Conservation (phyloP, 2,888 invertebrate genomes). For the Caradrina clavipalpis region DNA sequence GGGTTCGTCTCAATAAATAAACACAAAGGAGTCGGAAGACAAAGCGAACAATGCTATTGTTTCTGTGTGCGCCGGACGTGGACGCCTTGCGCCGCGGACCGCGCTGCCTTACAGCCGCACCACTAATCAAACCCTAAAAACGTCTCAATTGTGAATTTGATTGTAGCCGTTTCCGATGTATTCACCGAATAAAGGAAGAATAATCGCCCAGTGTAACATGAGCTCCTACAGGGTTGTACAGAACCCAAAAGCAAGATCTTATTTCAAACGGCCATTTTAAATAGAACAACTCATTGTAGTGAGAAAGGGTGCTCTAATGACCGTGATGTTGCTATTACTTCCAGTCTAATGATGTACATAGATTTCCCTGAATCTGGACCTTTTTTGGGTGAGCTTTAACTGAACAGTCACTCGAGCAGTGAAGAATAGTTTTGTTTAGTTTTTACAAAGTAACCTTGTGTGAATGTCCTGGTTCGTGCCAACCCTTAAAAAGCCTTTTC, state of each 20-base stretch:
- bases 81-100: constrained; percentile 24
- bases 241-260: constrained; percentile 9
- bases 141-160: constrained; percentile 20
- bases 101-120: constrained; percentile 16
- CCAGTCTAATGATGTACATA: constrained; percentile 1
- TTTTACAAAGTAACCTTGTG: not conserved
- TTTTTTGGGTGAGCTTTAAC: constrained; percentile 12
- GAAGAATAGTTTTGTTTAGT: constrained; percentile 1
- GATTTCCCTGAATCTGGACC: constrained; percentile 16
- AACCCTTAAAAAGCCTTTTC: constrained; percentile 50
- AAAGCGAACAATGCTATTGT: constrained; percentile 76
- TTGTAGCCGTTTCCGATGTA: constrained; percentile 12
- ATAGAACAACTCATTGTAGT: constrained; percentile 17
- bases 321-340: constrained; percentile 21
- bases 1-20: constrained; percentile 78
- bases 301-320: constrained; percentile 29
- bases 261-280: constrained; percentile 23
- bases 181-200: constrained; percentile 5
- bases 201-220: not conserved
- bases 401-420: constrained; percentile 13
- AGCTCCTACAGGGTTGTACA: not conserved
- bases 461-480: not conserved
- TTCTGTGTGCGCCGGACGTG: constrained; percentile 65
- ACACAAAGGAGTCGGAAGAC: constrained; percentile 78
- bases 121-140: constrained; percentile 43